Evolutionary conservation across 2,797 vertebrate genomes (phyloP), one percentile per base, ranked within the genome.

Genomic region (Sebastes variabilis): DNA sequence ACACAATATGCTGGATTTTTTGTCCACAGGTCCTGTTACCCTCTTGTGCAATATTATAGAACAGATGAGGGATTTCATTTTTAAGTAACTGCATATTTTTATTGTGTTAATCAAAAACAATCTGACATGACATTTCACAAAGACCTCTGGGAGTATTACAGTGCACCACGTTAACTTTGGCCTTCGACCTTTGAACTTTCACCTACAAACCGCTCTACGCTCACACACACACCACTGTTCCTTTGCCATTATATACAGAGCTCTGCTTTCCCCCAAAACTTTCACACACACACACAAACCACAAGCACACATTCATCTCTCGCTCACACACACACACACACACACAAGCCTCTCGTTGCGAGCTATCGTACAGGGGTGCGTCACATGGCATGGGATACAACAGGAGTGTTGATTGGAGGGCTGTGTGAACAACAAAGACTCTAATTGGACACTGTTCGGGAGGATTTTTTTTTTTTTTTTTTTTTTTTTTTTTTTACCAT

Each of bases 21-120:
- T 77, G 0, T 38, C 0, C 6, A n/a, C 3, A 16, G 56, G 6
- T n/a, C 59, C 14, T 1, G 42, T 9, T n/a, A 9, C 14, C 8
- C 14, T n/a, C 42, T 46, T 46, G 1, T 46, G 16, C 42, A 46
- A 3, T 46, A 46, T 46, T 46, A 46, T 46, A 72, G 12, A 80
- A 62, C 2, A 54, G 20, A 79, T 61, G 2, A 16, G 6, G 16
- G 14, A 16, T 56, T 30, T 9, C 0, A n/a, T 24, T 36, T 84
- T 90, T 67, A 93, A 85, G 90, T 94, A 93, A 94, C 87, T 92
- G 87, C 88, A 90, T 94, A 93, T 92, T 93, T 96, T 96, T 94
- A 95, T 95, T 95, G 94, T 95, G 94, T 96, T 96, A 96, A 96
- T 96, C 90, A 93, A 96, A 95, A 95, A 95, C 93, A 94, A 91